phyloP scores from a whole-genome alignment of 2,113 vertebrate species.

The Pygoscelis antarcticus region DNA sequence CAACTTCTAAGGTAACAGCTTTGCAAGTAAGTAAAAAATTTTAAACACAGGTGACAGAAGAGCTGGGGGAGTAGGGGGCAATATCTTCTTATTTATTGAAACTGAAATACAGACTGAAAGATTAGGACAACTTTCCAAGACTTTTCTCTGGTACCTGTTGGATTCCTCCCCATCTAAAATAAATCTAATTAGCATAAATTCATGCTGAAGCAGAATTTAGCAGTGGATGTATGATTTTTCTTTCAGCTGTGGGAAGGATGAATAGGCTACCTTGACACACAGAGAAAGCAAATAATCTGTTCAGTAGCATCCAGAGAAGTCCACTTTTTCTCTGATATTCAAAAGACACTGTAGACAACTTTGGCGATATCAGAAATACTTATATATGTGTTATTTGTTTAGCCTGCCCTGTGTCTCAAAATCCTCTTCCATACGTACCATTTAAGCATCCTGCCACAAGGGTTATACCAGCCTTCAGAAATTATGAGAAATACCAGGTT shows the following conservation, averaged over 20 bases:
- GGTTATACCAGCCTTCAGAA: background rate
- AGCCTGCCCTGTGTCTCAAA: background rate
- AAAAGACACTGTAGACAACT: background rate
- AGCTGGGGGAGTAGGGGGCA: fast-evolving
- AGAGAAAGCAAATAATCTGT: background rate
- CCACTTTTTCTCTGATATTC: background rate
- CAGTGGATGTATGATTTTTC: background rate
- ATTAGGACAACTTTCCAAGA: background rate
- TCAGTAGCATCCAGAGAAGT: background rate
- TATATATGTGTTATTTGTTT: background rate
- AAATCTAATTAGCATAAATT: background rate
- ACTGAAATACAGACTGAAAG: background rate
- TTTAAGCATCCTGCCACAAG: background rate
- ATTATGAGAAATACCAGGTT: background rate
- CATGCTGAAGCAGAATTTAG: background rate
- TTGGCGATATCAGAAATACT: background rate
- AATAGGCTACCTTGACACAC: background rate
- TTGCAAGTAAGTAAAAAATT: background rate
- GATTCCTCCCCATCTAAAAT: background rate
- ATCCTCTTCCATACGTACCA: background rate
- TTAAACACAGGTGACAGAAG: background rate
- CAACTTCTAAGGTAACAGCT: background rate
- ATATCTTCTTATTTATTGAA: background rate
- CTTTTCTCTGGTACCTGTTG: background rate
- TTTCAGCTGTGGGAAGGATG: background rate